Conservation (phyloP, 2,113 vertebrate genomes). For the Hypomesus transpacificus region DNA sequence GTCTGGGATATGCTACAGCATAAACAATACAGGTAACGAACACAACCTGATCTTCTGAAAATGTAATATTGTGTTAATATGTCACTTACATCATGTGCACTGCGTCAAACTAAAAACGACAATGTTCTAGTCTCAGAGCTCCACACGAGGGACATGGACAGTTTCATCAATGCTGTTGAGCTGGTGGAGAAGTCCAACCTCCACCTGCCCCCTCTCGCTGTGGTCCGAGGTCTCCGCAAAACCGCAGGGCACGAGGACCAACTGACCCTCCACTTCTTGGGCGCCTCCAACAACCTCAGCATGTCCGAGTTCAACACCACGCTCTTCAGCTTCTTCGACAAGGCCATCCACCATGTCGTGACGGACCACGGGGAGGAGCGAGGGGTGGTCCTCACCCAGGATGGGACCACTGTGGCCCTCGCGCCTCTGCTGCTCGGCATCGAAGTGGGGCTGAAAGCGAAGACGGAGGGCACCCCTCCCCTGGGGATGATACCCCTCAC, state of each 20-base stretch:
- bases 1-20: constrained; percentile 19
- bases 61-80: neutral
- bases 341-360: constrained; percentile 54
- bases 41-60: neutral
- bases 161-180: constrained; percentile 65
- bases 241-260: constrained; percentile 45
- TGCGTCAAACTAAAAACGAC: neutral
- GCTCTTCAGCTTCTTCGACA: constrained; percentile 56
- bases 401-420: constrained; percentile 79
- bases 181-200: constrained; percentile 60
- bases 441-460: constrained; percentile 63
- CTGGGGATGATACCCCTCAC: constrained; percentile 63
- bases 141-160: constrained; percentile 67
- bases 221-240: constrained; percentile 47
- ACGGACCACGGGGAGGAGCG: constrained; percentile 47
- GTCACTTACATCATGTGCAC: no score
- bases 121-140: constrained; percentile 46
- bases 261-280: constrained; percentile 58
- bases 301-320: constrained; percentile 11
- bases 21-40: constrained; percentile 49
- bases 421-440: constrained; percentile 73
- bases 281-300: constrained; percentile 37
- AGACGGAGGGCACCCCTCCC: constrained; percentile 1
- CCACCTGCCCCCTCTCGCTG: constrained; percentile 22
- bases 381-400: constrained; percentile 75